A percentile compares a stretch with the other conserved stretches of the same genome.
These are phyloP conservation scores for Sphyrna mokarran DNA, from an alignment of 2,113 vertebrate genomes.

Conservation along the genomic window DNA sequence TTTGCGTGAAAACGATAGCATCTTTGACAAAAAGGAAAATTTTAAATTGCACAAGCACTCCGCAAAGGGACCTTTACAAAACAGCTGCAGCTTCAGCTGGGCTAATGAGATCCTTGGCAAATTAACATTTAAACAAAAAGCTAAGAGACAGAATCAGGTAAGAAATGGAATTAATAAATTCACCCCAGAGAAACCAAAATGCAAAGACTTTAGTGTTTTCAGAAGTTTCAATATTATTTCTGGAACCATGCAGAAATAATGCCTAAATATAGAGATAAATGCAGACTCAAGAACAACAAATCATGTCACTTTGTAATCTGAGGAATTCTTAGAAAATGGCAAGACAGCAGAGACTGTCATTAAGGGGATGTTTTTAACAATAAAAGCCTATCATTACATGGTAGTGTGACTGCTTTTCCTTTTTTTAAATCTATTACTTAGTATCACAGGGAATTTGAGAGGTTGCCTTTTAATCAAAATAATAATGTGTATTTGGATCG, in stretches of 20 bases:
- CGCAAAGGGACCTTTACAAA: background rate
- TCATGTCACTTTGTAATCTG: background rate
- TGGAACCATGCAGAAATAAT: background rate
- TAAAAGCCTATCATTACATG: conserved; percentile 6
- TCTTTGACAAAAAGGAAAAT: background rate
- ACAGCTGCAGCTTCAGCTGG: background rate
- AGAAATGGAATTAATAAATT: background rate
- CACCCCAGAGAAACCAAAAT: background rate
- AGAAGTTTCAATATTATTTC: background rate
- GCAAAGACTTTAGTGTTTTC: background rate
- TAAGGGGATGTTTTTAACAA: background rate
- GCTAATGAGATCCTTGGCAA: background rate
- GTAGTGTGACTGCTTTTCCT: background rate
- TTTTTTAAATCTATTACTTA: background rate
- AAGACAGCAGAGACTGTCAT: background rate
- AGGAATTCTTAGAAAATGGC: background rate
- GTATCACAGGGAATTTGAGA: background rate
- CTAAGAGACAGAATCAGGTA: background rate
- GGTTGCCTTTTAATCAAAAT: background rate
- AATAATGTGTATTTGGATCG: background rate
- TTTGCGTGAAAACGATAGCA: background rate
- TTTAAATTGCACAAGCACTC: background rate
- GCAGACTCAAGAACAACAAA: background rate
- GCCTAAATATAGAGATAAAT: conserved; percentile 17
- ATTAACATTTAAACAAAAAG: background rate